Evolutionary conservation across 2,113 vertebrate genomes (phyloP).

Genomic region (Stegostoma tigrinum): DNA sequence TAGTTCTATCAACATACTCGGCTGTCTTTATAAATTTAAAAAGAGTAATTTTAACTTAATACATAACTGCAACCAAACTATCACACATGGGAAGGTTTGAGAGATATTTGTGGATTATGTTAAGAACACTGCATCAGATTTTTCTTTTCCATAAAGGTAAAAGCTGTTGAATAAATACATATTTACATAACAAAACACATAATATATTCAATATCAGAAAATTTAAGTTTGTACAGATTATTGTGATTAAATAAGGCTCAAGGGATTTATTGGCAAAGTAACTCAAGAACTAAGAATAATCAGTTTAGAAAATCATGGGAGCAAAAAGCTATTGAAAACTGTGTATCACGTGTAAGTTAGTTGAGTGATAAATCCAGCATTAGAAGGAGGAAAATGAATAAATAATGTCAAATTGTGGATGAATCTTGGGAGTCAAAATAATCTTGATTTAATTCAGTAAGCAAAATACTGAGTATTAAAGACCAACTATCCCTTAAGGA

Average conservation of each 20-base stretch:
- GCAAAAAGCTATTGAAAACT: neutral
- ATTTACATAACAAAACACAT: neutral
- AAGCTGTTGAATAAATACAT: neutral
- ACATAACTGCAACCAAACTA: neutral
- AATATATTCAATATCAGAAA: neutral
- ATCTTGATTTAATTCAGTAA: neutral
- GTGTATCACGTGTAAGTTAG: neutral
- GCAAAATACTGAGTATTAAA: neutral
- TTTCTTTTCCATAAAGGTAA: neutral
- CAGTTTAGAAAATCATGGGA: neutral
- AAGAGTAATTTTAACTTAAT: neutral
- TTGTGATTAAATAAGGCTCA: neutral
- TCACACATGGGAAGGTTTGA: neutral
- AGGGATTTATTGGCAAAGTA: neutral
- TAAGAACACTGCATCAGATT: neutral
- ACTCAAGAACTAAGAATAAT: neutral
- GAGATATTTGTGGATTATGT: neutral
- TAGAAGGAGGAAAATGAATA: neutral
- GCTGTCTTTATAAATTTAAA: neutral
- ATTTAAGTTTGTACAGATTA: neutral
- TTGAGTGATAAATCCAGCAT: conserved; percentile 7
- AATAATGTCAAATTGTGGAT: conserved; percentile 16
- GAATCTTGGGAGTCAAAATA: neutral
- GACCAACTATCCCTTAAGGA: neutral
- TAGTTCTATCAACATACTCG: neutral